phyloP scores from a whole-genome alignment of 2,797 vertebrate species.

The Brachyalestes nurse region DNA sequence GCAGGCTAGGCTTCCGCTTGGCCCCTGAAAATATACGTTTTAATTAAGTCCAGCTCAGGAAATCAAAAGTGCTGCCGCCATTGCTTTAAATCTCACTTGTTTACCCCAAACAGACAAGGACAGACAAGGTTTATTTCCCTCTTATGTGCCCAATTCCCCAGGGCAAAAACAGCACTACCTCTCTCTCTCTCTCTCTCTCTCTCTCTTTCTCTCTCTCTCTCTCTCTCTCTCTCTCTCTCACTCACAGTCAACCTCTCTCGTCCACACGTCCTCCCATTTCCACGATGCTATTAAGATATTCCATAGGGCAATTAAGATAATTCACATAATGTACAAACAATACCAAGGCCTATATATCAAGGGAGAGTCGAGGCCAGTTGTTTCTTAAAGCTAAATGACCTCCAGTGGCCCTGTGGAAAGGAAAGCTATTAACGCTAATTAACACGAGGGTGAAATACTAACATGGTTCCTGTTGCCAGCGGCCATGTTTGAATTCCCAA shows the following conservation, averaged over 20 bases:
- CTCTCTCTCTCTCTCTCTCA: not conserved
- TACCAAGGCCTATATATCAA: constrained; percentile 65
- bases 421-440: constrained; percentile 72
- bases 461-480: constrained; percentile 63
- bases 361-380: constrained; percentile 59
- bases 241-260: not conserved
- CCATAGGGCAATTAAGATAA: constrained; percentile 68
- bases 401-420: constrained; percentile 63
- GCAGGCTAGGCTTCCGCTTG: constrained; percentile 1
- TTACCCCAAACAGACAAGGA: constrained; percentile 49
- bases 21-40: constrained; percentile 47
- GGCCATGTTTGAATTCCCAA: constrained; percentile 58
- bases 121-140: constrained; percentile 40
- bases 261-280: constrained; percentile 14
- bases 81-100: constrained; percentile 58
- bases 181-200: constrained; percentile 24
- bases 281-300: constrained; percentile 56
- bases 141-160: constrained; percentile 34
- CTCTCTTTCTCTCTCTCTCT: constrained; percentile 9
- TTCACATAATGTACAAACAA: constrained; percentile 67
- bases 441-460: constrained; percentile 68
- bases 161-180: constrained; percentile 35
- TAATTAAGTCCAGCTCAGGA: constrained; percentile 51
- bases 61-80: constrained; percentile 58
- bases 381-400: constrained; percentile 71